Evolutionary conservation across 1,140 invertebrate genomes (phyloP).

Genomic region (Battus philenor): DNA sequence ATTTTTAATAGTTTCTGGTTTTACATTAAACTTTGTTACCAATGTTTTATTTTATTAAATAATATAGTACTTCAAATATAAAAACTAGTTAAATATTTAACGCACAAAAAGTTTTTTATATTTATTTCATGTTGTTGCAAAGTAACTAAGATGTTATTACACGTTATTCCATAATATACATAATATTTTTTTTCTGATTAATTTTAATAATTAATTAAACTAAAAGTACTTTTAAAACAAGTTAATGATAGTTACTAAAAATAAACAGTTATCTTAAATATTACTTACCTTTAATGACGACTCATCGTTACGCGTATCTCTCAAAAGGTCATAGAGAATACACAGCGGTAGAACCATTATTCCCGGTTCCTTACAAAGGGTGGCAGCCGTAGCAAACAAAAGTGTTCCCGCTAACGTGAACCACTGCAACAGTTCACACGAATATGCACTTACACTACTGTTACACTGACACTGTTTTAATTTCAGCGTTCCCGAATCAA

Average conservation of each 20-base stretch:
- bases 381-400: constrained; percentile 80
- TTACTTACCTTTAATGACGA: constrained; percentile 68
- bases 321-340: constrained; percentile 83
- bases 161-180: neutral
- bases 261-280: too few relatives aligned
- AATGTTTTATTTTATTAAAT: too few relatives aligned
- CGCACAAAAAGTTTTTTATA: neutral
- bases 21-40: too few relatives aligned
- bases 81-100: too few relatives aligned
- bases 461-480: constrained; percentile 60
- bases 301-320: constrained; percentile 63
- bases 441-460: constrained; percentile 62
- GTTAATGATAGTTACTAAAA: too few relatives aligned
- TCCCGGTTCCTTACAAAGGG: constrained; percentile 94
- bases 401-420: constrained; percentile 78
- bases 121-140: neutral
- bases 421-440: constrained; percentile 69
- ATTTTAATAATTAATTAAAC: neutral
- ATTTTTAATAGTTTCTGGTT: too few relatives aligned
- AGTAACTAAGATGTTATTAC: neutral
- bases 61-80: too few relatives aligned
- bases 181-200: neutral
- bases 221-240: neutral
- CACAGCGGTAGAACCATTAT: constrained; percentile 93
- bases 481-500: constrained; percentile 43